Conservation (phyloP, 2,113 vertebrate species). For the Chroicocephalus ridibundus region DNA sequence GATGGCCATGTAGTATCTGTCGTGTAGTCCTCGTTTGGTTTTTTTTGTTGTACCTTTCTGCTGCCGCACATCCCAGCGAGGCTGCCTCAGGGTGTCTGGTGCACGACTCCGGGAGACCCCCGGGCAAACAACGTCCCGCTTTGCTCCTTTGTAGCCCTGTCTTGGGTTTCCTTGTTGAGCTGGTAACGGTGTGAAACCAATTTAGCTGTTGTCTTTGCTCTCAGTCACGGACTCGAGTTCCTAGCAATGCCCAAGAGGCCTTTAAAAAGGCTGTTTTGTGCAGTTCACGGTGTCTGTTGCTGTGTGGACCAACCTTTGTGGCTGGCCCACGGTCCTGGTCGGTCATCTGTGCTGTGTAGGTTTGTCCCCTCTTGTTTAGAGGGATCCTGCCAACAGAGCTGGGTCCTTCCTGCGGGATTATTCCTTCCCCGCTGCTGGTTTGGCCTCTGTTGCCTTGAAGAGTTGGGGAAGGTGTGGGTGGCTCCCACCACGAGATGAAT, state of each 20-base stretch:
- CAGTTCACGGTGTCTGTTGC: neutral
- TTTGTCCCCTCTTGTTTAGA: neutral
- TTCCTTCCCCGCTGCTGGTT: neutral
- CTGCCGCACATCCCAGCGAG: neutral
- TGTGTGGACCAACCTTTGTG: neutral
- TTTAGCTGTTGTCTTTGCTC: neutral
- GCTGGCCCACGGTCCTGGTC: fast-evolving
- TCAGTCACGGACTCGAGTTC: neutral
- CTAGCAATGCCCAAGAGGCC: neutral
- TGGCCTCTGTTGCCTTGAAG: neutral
- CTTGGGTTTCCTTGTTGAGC: neutral
- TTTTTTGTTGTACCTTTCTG: neutral
- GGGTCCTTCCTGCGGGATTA: neutral
- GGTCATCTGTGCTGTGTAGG: neutral
- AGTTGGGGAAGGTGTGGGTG: neutral
- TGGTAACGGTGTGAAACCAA: neutral
- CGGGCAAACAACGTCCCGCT: neutral
- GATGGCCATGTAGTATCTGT: neutral
- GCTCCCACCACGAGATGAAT: neutral
- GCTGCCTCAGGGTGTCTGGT: neutral
- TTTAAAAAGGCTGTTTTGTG: neutral
- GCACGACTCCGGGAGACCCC: neutral
- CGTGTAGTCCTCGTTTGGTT: neutral
- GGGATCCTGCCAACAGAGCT: neutral
- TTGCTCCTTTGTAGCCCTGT: neutral